These are phyloP conservation scores for Esox masquinongy DNA, from an alignment of 2,797 vertebrate genomes.

Conservation along the genomic window DNA sequence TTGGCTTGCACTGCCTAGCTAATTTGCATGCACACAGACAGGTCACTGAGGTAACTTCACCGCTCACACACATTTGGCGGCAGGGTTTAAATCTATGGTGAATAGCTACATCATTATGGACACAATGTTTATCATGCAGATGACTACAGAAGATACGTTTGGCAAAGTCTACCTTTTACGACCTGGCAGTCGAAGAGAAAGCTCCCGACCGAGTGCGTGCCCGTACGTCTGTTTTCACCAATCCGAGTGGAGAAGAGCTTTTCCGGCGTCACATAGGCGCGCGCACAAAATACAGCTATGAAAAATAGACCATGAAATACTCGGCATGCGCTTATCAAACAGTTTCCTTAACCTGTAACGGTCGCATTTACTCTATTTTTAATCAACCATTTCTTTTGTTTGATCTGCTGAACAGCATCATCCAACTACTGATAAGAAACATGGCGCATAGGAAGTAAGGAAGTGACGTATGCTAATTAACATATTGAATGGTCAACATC, in stretches of 20 bases:
- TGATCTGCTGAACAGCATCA: constrained; percentile 40
- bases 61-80: constrained; percentile 8
- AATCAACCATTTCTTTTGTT: constrained; percentile 31
- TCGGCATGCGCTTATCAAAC: neutral
- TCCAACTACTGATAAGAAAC: constrained; percentile 49
- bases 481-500: constrained; percentile 35
- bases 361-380: neutral
- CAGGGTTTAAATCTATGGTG: neutral
- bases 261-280: constrained; percentile 49
- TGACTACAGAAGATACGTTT: neutral
- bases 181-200: constrained; percentile 26
- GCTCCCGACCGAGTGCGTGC: constrained; percentile 27
- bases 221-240: constrained; percentile 45
- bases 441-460: constrained; percentile 65
- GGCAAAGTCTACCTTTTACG: constrained; percentile 35
- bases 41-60: neutral
- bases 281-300: constrained; percentile 36
- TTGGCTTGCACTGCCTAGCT: neutral
- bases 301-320: constrained; percentile 9
- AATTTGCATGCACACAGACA: neutral
- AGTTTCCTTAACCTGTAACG: neutral
- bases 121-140: neutral
- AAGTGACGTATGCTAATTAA: constrained; percentile 58
- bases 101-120: neutral
- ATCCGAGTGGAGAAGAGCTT: constrained; percentile 26